Evolutionary conservation across 1,140 invertebrate genomes (phyloP), one percentile per base, ranked within the genome.

Genomic region (Meloidogyne chitwoodi): DNA sequence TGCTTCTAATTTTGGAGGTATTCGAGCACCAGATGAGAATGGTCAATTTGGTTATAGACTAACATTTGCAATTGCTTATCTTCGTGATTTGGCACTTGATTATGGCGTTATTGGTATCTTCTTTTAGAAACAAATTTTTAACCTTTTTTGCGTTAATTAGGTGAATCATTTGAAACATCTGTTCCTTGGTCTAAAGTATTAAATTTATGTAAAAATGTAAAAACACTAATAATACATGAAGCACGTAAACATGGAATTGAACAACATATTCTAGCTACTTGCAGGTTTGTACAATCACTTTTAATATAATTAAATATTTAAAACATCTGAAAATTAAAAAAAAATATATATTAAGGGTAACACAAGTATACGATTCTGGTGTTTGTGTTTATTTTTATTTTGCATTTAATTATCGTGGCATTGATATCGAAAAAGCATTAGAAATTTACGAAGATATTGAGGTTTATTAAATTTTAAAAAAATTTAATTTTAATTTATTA

Each of bases 381-480:
- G 95, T 95, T 82, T 97, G 95, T 87, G 92, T 98, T 69, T 99
- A 99, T 87, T 98, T 99, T 88, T 99, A 99, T 88, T 94, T 98
- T 90, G 96, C 91, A 0, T 95, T 96, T 88, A 94, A 93, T 85
- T 92, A 92, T 85, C 84, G 87, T 6, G 89, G 90, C 11, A 88
- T 92, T 19, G 84, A 88, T 19, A 91, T 96, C 1, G 88, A 91
- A n/a, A 56, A 56, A 22, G 48, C 48, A 56, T n/a, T 56, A n/a
- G 19, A 56, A n/a, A 88, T 92, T 0, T 96, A 95, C 88, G 93
- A 96, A 83, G 88, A 91, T 61, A 90, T 91, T 80, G 90, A 91
- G 88, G 90, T 90, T 48, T 67, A 27, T 16, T 24, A 29, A 22
- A 22, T 4, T n/a, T n/a, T n/a, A n/a, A n/a, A 38, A 22, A 14